A percentile compares a stretch with the other conserved stretches of the same genome.
phyloP scores from a whole-genome alignment of 1,140 invertebrate species.

The Zaprionus davidi region DNA sequence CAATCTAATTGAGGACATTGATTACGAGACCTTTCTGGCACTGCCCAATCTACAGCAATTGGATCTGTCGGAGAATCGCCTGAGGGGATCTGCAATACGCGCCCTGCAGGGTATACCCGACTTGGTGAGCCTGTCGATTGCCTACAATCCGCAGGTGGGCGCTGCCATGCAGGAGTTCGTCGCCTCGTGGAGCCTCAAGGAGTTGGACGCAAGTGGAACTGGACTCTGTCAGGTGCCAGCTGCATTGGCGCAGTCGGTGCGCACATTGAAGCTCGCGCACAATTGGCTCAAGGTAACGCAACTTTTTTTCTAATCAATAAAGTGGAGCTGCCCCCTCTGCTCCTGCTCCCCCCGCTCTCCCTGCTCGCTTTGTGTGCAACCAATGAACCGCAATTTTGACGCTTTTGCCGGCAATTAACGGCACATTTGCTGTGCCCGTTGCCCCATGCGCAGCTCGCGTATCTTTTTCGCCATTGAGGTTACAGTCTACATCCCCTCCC shows the following conservation, averaged over 20 bases:
- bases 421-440: constrained; percentile 48
- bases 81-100: constrained; percentile 89
- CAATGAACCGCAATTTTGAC: constrained; percentile 76
- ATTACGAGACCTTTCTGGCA: constrained; percentile 86
- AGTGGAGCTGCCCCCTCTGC: not conserved
- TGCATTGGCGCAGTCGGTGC: constrained; percentile 92
- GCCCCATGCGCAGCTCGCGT: not conserved
- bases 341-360: not conserved
- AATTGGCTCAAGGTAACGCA: constrained; percentile 86
- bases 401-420: constrained; percentile 79
- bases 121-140: constrained; percentile 90
- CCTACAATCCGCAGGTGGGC: constrained; percentile 88
- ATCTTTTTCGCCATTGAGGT: constrained; percentile 45
- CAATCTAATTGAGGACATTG: constrained; percentile 86
- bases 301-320: not conserved
- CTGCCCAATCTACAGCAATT: constrained; percentile 90
- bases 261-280: constrained; percentile 90
- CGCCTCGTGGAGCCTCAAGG: constrained; percentile 85
- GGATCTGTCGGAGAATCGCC: constrained; percentile 91
- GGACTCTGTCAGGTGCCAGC: constrained; percentile 92
- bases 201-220: constrained; percentile 88
- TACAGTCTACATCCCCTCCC: not conserved
- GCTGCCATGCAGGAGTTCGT: constrained; percentile 82
- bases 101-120: constrained; percentile 90
- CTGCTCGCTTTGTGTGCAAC: constrained; percentile 35